Base-by-base conservation (phyloP, 2,888 invertebrate species). In the Dioctria rufipes region DNA sequence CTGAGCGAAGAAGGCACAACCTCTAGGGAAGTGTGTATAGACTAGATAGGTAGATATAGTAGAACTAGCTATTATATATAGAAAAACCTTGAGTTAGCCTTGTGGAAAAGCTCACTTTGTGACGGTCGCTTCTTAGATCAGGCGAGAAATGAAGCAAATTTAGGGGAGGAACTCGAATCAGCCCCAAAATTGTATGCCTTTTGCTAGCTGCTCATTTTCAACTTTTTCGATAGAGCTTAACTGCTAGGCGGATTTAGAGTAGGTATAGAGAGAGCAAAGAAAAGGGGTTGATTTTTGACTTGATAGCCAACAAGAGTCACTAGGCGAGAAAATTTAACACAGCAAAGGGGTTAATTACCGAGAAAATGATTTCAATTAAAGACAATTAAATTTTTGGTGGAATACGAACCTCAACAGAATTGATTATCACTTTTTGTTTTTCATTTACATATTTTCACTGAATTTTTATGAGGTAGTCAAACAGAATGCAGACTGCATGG, bases 351-450 rank as follows among this genome's bases (percentile, higher is more conserved):
- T 85, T 85, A 85, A 85, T 85, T 85, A 85, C 84, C 83, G 83
- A 83, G 84, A 84, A 84, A 84, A 84, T 84, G 83, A 85, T 84
- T 85, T 85, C 84, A 85, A 85, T 85, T 85, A 85, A 84, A 82
- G 82, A 80, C 83, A 85, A 84, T 84, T 84, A 82, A 83, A 85
- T 84, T 25, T 25, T 85, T 83, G 83, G 83, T 82, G 83, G 82
- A 80, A 46, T 63, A 60, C 43, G 60, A 42, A 58, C 60, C 43
- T 40, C 13, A 8, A 8, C 11, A 5, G 11, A 63, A 39, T 63
- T 63, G 25, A 63, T 63, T 63, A 37, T 63, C 63, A 63, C 37
- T 25, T 63, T 63, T 63, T 63, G 60, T 60, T 8, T 51, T 51
- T 51, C 51, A 25, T 25, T 25, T 25, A 25, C 25, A 25, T 25